Conservation (phyloP, 2,888 invertebrate species). For the Catocala sponsa region DNA sequence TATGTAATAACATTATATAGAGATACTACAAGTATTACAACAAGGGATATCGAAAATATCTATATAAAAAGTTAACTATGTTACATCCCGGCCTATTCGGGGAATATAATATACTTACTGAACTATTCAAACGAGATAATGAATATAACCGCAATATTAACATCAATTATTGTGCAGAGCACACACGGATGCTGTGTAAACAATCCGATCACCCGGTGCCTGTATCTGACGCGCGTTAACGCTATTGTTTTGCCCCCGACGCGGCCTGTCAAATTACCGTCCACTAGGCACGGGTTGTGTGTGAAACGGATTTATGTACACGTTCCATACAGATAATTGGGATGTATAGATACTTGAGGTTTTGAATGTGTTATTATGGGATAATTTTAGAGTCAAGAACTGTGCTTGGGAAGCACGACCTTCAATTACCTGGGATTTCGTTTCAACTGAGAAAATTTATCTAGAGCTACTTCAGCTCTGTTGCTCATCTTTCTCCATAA, state of each 20-base stretch:
- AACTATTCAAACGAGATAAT: neutral
- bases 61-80: too few species aligned
- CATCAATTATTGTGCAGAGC: slow-evolving; percentile 26
- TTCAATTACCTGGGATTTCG: too few species aligned
- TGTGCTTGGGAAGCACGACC: too few species aligned
- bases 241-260: slow-evolving; percentile 42
- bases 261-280: slow-evolving; percentile 48
- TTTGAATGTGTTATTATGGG: neutral
- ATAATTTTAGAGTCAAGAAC: too few species aligned
- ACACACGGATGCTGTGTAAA: slow-evolving; percentile 4
- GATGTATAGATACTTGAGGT: neutral
- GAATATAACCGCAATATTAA: neutral
- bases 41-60: too few species aligned
- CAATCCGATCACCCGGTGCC: slow-evolving; percentile 14
- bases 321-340: neutral
- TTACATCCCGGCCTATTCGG: too few species aligned
- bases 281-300: slow-evolving; percentile 28
- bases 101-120: too few species aligned
- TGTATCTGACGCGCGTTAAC: slow-evolving; percentile 38
- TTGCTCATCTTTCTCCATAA: too few species aligned
- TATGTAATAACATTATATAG: too few species aligned
- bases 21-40: too few species aligned
- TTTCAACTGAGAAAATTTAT: too few species aligned
- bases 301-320: slow-evolving; percentile 27
- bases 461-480: too few species aligned